Percentiles rank a stretch among this genome's conserved stretches.
phyloP scores from a whole-genome alignment of 2,797 vertebrate genomes.

The Yasuhikotakia modesta region DNA sequence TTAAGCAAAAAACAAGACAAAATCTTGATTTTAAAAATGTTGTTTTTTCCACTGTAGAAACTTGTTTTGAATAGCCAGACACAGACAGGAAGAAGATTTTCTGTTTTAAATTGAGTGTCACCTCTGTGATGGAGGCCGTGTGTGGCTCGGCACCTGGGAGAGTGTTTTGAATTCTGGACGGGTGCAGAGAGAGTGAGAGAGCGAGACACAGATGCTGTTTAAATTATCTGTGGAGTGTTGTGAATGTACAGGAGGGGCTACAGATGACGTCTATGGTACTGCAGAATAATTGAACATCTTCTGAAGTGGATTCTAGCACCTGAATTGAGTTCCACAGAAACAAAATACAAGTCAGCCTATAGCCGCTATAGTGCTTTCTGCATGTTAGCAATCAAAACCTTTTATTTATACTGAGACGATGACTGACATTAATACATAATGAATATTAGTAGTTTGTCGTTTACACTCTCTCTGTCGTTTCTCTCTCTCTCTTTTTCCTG shows the following conservation, averaged over 20 bases:
- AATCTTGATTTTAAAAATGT: not conserved
- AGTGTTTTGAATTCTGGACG: conserved; percentile 45
- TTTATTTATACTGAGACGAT: too few species aligned
- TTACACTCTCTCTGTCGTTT: too few species aligned
- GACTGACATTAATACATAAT: too few species aligned
- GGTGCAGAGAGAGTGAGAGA: conserved; percentile 12
- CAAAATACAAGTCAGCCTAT: conserved; percentile 4
- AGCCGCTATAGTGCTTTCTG: conserved; percentile 5
- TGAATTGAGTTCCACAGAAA: conserved; percentile 19
- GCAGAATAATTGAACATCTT: conserved; percentile 35
- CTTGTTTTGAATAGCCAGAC: conserved; percentile 7
- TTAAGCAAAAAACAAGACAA: not conserved
- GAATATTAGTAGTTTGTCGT: too few species aligned
- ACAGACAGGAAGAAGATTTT: conserved; percentile 29
- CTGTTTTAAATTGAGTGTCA: conserved; percentile 54
- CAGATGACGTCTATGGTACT: conserved; percentile 15
- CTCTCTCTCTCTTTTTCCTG: too few species aligned
- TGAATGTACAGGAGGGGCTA: conserved; percentile 24
- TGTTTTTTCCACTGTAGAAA: not conserved
- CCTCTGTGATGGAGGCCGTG: conserved; percentile 51
- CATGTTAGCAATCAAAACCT: not conserved
- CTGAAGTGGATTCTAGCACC: conserved; percentile 22
- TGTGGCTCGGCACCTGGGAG: conserved; percentile 25
- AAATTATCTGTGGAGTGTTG: conserved; percentile 48
- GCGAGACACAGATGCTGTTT: conserved; percentile 18